Conservation (phyloP, 2,888 invertebrate species). For the Hipparchia semele region DNA sequence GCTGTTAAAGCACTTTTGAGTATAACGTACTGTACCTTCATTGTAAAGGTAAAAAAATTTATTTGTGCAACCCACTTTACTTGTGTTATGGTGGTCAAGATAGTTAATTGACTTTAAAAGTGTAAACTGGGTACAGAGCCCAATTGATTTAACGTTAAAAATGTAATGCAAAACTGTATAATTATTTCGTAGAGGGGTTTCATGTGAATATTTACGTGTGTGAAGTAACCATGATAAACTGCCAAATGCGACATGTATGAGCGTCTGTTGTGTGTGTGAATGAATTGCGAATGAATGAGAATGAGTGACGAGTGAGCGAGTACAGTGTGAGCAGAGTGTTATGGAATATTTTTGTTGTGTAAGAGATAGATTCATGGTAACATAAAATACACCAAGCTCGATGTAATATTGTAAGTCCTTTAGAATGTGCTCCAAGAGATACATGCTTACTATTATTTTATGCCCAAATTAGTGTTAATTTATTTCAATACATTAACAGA, state of each 20-base stretch:
- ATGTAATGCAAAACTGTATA: slow-evolving; percentile 33
- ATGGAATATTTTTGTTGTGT: slow-evolving; percentile 63
- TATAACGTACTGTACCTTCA: no score
- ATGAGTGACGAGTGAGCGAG: slow-evolving; percentile 39
- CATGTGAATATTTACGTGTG: slow-evolving; percentile 73
- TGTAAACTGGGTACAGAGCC: slow-evolving; percentile 35
- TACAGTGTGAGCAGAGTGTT: slow-evolving; percentile 48
- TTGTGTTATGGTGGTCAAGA: no score
- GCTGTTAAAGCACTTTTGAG: no score
- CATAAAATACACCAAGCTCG: slow-evolving; percentile 76
- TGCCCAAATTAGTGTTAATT: slow-evolving; percentile 39
- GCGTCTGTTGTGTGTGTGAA: slow-evolving; percentile 42
- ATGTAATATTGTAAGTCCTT: slow-evolving; percentile 64
- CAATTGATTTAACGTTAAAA: slow-evolving; percentile 43
- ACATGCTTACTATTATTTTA: slow-evolving; percentile 35
- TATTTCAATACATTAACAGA: slow-evolving; percentile 33
- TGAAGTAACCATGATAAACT: slow-evolving; percentile 71
- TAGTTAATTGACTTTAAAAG: no score
- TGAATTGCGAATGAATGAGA: slow-evolving; percentile 44
- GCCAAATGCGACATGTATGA: slow-evolving; percentile 72
- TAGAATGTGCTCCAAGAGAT: slow-evolving; percentile 63
- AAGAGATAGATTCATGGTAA: slow-evolving; percentile 75
- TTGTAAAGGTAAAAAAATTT: no score
- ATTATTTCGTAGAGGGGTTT: slow-evolving; percentile 56
- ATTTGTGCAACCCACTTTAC: no score